Evolutionary conservation across 2,797 vertebrate genomes (phyloP), one percentile per base, ranked within the genome.

Genomic region (Sebastes cheni): DNA sequence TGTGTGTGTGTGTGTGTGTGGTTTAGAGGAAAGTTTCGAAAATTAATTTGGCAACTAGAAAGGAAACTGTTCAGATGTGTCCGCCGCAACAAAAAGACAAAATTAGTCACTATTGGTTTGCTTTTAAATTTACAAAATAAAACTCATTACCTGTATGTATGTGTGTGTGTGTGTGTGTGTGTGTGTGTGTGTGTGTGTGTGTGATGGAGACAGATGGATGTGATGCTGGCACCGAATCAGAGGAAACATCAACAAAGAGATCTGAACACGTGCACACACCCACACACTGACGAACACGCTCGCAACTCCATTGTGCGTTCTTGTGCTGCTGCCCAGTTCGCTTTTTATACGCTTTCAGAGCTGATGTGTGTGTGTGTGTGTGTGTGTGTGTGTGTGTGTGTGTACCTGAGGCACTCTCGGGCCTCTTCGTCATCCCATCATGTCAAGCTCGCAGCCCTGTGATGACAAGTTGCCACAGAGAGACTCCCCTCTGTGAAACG

Each of bases 181-280:
- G 75, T 77, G 55, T 56, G 42, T 27, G 75, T 77, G 55, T 74
- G 55, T 67, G 59, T 55, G 75, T 62, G 72, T 81, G 79, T 74
- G 77, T 77, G 20, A 77, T 36, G 50, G 81, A 84, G 83, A 88
- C 89, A 91, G 86, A 92, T 93, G 85, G 90, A 89, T 91, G 85
- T 89, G 90, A 85, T 79, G 76, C 80, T 90, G 90, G 91, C 91
- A 88, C 60, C 18, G 64, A 91, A 90, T 92, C 87, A 90, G 83
- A 88, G 81, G 56, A 66, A 92, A 85, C 81, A 84, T 90, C 89
- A 90, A 90, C 87, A 92, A 86, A 92, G 89, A 82, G 79, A 83
- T 84, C 78, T 82, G 84, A 90, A 74, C 82, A 86, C 72, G 59
- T 20, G 18, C 80, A 67, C 65, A 2, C 75, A 50, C 74, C 2